Evolutionary conservation across 2,888 invertebrate species (phyloP).

Genomic region (Polyploca ridens): DNA sequence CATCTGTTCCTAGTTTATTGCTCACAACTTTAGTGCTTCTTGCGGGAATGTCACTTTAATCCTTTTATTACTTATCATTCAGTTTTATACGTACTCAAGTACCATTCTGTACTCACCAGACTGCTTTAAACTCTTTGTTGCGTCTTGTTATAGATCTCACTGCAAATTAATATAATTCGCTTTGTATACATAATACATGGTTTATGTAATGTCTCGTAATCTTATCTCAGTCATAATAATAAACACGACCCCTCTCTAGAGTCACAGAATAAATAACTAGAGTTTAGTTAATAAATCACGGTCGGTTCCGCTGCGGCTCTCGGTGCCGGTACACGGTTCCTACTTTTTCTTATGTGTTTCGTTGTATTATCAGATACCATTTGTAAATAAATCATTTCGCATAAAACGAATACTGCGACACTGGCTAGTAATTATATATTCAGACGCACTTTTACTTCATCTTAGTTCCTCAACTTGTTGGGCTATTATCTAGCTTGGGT

Average conservation of each 20-base stretch:
- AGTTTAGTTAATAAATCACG: slow-evolving; percentile 54
- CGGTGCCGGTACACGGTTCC: neutral
- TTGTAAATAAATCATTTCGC: too few relatives aligned
- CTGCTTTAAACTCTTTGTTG: neutral
- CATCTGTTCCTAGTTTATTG: slow-evolving; percentile 46
- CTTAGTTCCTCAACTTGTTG: too few relatives aligned
- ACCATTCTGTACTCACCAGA: neutral
- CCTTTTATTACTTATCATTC: slow-evolving; percentile 40
- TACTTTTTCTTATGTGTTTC: neutral
- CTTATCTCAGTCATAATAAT: slow-evolving; percentile 48
- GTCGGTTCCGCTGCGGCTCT: slow-evolving; percentile 23
- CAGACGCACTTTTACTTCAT: too few relatives aligned
- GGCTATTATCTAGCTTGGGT: too few relatives aligned
- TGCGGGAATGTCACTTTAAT: slow-evolving; percentile 36
- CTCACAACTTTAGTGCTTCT: slow-evolving; percentile 38
- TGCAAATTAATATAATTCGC: neutral
- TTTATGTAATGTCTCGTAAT: slow-evolving; percentile 44
- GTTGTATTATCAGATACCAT: too few relatives aligned
- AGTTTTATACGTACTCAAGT: slow-evolving; percentile 20
- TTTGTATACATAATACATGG: slow-evolving; percentile 22
- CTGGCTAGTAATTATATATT: too few relatives aligned
- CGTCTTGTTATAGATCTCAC: neutral
- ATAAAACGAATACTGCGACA: too few relatives aligned
- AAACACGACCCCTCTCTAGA: slow-evolving; percentile 36
- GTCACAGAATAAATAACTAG: too few relatives aligned